Conservation (phyloP, 2,888 invertebrate genomes). For the Achlya flavicornis region DNA sequence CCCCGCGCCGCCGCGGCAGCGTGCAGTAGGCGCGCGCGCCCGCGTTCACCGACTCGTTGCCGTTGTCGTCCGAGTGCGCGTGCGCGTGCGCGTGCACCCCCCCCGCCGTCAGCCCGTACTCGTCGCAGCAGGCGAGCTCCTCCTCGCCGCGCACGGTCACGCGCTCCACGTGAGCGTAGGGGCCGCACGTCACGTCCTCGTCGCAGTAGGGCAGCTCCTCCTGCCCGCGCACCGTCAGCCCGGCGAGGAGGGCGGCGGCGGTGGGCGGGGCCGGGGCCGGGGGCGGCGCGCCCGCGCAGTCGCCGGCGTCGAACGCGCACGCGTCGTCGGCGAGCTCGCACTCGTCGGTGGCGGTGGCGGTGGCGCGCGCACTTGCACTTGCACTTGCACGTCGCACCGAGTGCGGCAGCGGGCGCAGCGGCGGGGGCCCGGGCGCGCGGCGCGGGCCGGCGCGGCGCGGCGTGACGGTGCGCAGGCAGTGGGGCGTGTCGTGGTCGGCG, state of each 20-base stretch:
- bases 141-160: constrained; percentile 86
- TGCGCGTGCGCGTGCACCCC: constrained; percentile 31
- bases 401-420: constrained; percentile 48
- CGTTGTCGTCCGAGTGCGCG: constrained; percentile 31
- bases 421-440: constrained; percentile 50
- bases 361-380: no score
- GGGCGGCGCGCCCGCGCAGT: no score
- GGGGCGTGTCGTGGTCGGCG: constrained; percentile 68
- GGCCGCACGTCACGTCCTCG: constrained; percentile 50
- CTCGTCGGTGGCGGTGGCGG: constrained; percentile 52
- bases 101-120: constrained; percentile 37
- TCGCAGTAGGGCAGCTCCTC: constrained; percentile 20
- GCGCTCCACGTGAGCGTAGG: constrained; percentile 58
- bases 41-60: constrained; percentile 34
- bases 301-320: constrained; percentile 58
- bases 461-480: constrained; percentile 73
- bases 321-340: constrained; percentile 84
- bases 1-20: constrained; percentile 69
- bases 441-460: constrained; percentile 43
- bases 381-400: no score
- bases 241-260: constrained; percentile 14
- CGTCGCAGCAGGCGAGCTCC: constrained; percentile 85
- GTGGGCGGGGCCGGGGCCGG: constrained; percentile 15
- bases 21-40: constrained; percentile 79
- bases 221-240: constrained; percentile 26